These are phyloP conservation scores for Diarsia brunnea DNA, from an alignment of 2,888 invertebrate species.

Conservation along the genomic window DNA sequence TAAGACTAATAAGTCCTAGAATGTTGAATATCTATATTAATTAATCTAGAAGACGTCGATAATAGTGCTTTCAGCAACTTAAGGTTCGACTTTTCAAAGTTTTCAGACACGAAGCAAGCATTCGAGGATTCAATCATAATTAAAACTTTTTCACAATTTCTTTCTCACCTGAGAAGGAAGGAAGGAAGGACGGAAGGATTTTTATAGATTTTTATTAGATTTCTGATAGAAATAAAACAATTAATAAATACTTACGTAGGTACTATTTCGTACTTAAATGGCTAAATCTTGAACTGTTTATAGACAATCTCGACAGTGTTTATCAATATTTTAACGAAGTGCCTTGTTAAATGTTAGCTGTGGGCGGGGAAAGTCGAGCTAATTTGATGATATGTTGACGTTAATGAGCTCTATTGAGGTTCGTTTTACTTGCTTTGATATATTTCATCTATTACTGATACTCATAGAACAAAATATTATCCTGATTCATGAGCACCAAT, in stretches of 20 bases:
- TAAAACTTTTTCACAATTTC: background rate
- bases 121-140: background rate
- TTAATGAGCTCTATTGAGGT: conserved; percentile 42
- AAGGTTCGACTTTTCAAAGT: background rate
- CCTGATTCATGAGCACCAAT: background rate
- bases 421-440: conserved; percentile 16
- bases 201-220: background rate
- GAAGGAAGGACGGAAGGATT: no score
- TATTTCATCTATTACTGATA: conserved; percentile 16
- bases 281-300: conserved; percentile 11
- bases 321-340: conserved; percentile 51
- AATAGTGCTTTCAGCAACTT: background rate
- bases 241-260: background rate
- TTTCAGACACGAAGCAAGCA: background rate
- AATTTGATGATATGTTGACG: conserved; percentile 61
- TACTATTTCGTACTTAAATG: background rate
- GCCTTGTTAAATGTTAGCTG: conserved; percentile 40
- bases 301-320: conserved; percentile 40
- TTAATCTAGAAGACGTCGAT: background rate
- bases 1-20: background rate
- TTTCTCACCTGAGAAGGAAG: background rate
- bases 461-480: background rate
- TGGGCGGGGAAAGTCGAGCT: conserved; percentile 51
- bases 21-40: background rate
- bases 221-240: background rate